Evolutionary conservation across 2,113 vertebrate genomes (phyloP).

Genomic region (Corythoichthys haematopterus): DNA sequence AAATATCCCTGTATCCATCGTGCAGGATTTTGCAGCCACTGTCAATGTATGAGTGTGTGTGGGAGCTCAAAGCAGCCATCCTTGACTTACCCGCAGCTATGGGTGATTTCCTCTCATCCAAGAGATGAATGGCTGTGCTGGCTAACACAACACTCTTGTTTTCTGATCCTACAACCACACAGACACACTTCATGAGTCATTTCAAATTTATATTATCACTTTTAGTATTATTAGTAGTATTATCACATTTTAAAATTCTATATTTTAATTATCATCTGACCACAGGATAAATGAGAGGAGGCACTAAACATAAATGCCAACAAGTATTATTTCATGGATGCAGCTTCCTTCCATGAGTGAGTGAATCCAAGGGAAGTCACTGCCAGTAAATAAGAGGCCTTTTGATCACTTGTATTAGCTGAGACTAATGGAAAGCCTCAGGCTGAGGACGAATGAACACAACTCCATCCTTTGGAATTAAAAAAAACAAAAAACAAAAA

Average conservation of each 20-base stretch:
- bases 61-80: constrained; percentile 7
- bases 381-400: constrained; percentile 59
- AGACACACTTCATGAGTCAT: constrained; percentile 7
- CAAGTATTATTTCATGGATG: constrained; percentile 38
- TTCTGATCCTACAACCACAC: constrained; percentile 72
- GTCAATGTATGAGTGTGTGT: constrained; percentile 16
- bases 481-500: constrained; percentile 21
- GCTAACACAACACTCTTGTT: constrained; percentile 96
- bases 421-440: constrained; percentile 59
- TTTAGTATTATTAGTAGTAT: neutral
- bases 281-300: constrained; percentile 28
- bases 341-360: constrained; percentile 31
- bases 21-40: constrained; percentile 11
- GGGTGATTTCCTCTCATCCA: constrained; percentile 95
- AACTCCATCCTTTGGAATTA: constrained; percentile 32
- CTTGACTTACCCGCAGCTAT: constrained; percentile 87
- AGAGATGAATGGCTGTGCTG: constrained; percentile 90
- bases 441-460: constrained; percentile 50
- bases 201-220: too few relatives aligned
- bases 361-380: constrained; percentile 45
- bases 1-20: constrained; percentile 15
- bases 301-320: constrained; percentile 28
- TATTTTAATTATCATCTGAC: constrained; percentile 31
- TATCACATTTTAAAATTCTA: constrained; percentile 21
- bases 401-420: constrained; percentile 59